Evolutionary conservation across 1,140 invertebrate genomes (phyloP).

Genomic region (Caenorhabditis tropicalis): DNA sequence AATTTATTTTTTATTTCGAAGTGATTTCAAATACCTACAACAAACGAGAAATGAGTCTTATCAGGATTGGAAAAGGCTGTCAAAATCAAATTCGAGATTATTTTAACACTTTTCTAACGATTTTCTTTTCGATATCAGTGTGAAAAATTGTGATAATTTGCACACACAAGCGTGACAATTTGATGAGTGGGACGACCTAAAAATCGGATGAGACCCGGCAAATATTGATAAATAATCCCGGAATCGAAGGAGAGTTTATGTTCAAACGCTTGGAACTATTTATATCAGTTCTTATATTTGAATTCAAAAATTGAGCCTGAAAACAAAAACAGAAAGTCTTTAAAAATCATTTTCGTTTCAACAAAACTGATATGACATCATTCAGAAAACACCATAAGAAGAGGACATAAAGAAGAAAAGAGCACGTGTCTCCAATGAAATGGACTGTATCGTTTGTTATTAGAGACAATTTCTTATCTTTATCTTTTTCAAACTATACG

Average conservation of each 20-base stretch:
- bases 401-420: background rate
- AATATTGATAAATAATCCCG: background rate
- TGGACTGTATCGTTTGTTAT: constrained; percentile 23
- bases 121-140: background rate
- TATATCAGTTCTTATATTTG: background rate
- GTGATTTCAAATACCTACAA: background rate
- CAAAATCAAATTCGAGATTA: constrained; percentile 31
- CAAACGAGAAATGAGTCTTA: background rate
- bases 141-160: constrained; percentile 26
- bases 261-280: background rate
- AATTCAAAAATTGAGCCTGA: background rate
- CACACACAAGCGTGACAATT: constrained; percentile 37
- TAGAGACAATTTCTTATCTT: background rate
- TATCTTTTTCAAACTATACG: background rate
- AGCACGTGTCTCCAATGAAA: background rate
- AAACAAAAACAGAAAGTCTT: constrained; percentile 4
- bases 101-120: constrained; percentile 38
- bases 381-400: background rate
- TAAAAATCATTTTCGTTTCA: background rate
- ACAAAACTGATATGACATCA: constrained; percentile 25
- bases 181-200: background rate
- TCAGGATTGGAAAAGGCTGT: background rate
- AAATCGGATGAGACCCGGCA: background rate
- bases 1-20: background rate
- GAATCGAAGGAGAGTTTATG: background rate